Evolutionary conservation across 2,797 vertebrate genomes (phyloP).

Genomic region (Muraenolepis orangiensis): DNA sequence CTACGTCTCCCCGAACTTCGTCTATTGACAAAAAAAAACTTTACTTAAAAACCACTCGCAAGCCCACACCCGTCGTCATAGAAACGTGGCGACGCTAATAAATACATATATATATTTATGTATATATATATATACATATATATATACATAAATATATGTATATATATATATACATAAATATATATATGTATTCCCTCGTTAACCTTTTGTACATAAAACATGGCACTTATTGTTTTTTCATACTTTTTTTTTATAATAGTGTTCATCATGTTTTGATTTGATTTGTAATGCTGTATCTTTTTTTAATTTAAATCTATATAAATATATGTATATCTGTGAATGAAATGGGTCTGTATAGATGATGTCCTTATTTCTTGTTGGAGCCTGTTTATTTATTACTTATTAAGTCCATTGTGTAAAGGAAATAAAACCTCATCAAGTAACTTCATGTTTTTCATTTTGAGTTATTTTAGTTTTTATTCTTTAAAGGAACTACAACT

Average conservation of each 20-base stretch:
- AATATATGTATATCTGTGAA: no score
- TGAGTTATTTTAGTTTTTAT: conserved; percentile 43
- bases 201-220: conserved; percentile 58
- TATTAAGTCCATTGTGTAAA: conserved; percentile 47
- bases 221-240: conserved; percentile 43
- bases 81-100: no score
- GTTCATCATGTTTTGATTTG: neutral
- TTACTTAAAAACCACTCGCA: neutral
- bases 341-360: conserved; percentile 17
- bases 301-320: no score
- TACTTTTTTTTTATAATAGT: neutral
- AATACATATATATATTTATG: no score
- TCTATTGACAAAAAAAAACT: no score
- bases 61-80: neutral
- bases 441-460: conserved; percentile 46
- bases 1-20: no score
- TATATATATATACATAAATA: no score
- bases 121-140: no score
- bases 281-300: no score
- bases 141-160: no score
- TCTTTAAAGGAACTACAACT: conserved; percentile 39
- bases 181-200: neutral
- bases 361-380: conserved; percentile 63
- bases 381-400: conserved; percentile 62
- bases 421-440: conserved; percentile 42